Base-by-base conservation (phyloP, 1,140 invertebrate genomes). In the Drosophila sulfurigaster region DNA sequence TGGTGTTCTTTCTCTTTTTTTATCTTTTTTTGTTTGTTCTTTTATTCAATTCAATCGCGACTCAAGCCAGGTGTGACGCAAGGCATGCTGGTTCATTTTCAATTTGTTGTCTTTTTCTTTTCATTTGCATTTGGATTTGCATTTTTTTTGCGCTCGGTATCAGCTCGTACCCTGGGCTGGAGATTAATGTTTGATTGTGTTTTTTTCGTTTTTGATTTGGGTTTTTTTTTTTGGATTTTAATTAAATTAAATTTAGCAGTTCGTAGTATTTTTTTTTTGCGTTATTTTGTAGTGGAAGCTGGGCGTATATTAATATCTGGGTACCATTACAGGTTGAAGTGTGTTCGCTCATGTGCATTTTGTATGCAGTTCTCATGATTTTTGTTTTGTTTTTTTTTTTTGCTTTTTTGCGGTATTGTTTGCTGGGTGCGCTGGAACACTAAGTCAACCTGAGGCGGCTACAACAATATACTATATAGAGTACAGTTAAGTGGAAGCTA, bases 271-370 rank as follows among this genome's bases (percentile, higher is more conserved):
- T 79, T 75, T 16, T 32, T 65, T 75, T 78, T 81, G 79, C 70
- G 63, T 85, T 79, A 57, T 77, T 25, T 25, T 83, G 65, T 58
- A 38, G 67, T 88, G 91, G 90, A 91, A 91, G 90, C 90, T 91
- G 90, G 90, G 90, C 90, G 90, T 91, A 91, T 91, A 91, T 91
- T 89, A 85, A 91, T 91, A 91, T 91, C 90, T 88, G 90, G 90
- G 90, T 91, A 91, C 83, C 90, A 91, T 91, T 91, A 58, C 77
- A 91, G 90, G 89, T 89, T 89, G 75, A 79, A 79, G 52, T 86
- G 79, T 79, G 82, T 86, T 81, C 82, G 68, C 51, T 83, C 71
- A 79, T 79, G 74, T 72, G 60, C 69, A 74, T 67, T 73, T 66
- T 60, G 32, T 65, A 74, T 74, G 71, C 43, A 43, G 25, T 30